phyloP scores from a whole-genome alignment of 2,113 vertebrate genomes.

The Platichthys flesus region DNA sequence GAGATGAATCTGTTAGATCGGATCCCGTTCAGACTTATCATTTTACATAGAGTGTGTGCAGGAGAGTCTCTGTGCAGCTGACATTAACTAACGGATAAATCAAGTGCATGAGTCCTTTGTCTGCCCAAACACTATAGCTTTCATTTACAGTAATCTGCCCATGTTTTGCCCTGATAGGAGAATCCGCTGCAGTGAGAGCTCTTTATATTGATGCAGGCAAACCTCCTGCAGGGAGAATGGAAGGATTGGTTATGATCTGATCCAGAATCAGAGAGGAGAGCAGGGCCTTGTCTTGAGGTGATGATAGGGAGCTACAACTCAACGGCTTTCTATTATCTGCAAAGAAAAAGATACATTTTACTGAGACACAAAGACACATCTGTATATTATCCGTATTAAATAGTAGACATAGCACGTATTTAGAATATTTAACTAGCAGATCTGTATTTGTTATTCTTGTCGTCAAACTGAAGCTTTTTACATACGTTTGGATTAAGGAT shows the following conservation, averaged over 20 bases:
- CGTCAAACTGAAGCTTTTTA: too few species aligned
- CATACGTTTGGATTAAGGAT: too few species aligned
- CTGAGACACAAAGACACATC: too few species aligned
- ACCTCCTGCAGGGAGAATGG: neutral
- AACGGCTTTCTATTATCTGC: too few species aligned
- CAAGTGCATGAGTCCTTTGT: neutral
- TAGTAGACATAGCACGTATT: neutral
- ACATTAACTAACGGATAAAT: neutral
- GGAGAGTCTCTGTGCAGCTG: neutral
- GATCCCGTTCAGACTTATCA: neutral
- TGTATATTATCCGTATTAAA: neutral
- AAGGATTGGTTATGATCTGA: too few species aligned
- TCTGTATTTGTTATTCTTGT: too few species aligned
- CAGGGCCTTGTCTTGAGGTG: neutral
- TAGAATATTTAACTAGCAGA: too few species aligned
- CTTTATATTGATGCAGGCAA: neutral
- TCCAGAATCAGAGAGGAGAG: conserved; percentile 1
- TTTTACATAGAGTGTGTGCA: neutral
- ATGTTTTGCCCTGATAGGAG: neutral
- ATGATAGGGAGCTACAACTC: neutral
- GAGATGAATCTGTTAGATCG: neutral
- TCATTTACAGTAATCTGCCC: neutral
- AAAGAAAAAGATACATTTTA: too few species aligned
- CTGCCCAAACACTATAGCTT: too few species aligned
- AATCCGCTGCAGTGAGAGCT: conserved; percentile 6